Evolutionary conservation across 2,113 vertebrate genomes (phyloP).

Genomic region (Anthoscopus minutus): DNA sequence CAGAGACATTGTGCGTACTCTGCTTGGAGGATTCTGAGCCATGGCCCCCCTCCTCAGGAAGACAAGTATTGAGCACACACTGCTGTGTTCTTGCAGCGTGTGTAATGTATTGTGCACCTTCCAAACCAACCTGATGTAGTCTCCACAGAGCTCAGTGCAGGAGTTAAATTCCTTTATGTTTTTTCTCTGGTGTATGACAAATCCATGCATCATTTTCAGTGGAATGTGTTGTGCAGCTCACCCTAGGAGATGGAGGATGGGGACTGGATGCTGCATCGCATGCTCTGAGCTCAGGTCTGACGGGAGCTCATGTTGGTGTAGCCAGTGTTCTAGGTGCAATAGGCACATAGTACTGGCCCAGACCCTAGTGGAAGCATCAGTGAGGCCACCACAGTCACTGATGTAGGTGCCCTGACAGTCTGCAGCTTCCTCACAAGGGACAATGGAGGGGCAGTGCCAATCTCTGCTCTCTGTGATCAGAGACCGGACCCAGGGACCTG

Average conservation of each 20-base stretch:
- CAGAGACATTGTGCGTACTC: accelerated
- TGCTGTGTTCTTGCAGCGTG: accelerated
- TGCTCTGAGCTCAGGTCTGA: neutral
- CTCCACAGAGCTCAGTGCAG: neutral
- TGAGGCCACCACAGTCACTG: neutral
- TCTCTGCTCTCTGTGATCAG: neutral
- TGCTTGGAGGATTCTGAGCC: neutral
- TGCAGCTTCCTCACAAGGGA: neutral
- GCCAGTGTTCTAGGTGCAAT: neutral
- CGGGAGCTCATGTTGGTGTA: neutral
- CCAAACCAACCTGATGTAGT: neutral
- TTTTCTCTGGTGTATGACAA: neutral
- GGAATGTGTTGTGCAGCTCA: neutral
- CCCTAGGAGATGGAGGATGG: neutral
- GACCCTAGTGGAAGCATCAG: neutral
- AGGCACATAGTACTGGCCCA: neutral
- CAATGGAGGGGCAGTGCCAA: neutral
- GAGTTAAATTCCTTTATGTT: neutral
- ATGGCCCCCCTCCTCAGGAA: neutral
- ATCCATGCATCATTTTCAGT: neutral
- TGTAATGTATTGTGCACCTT: neutral
- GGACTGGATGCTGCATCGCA: neutral
- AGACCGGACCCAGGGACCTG: neutral
- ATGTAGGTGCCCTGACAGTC: neutral
- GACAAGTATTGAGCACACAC: neutral